These are phyloP conservation scores for Drosophila sturtevanti DNA, from an alignment of 1,140 invertebrate species.

Conservation along the genomic window DNA sequence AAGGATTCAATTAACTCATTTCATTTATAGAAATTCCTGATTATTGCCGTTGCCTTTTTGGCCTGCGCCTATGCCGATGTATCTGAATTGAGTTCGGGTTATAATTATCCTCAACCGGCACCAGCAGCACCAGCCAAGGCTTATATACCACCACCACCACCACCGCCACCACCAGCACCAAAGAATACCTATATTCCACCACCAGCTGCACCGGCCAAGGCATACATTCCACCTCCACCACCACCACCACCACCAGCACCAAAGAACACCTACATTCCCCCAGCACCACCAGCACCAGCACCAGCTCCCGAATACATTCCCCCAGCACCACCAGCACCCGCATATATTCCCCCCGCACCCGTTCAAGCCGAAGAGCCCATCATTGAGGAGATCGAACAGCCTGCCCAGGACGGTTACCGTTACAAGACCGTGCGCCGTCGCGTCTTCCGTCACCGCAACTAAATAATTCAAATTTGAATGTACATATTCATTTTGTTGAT, in stretches of 20 bases:
- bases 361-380: slow-evolving; percentile 49
- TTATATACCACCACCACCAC: slow-evolving; percentile 50
- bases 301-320: slow-evolving; percentile 58
- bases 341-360: slow-evolving; percentile 51
- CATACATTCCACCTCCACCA: slow-evolving; percentile 63
- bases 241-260: slow-evolving; percentile 67
- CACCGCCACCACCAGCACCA: slow-evolving; percentile 49
- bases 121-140: slow-evolving; percentile 46
- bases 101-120: slow-evolving; percentile 66
- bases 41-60: slow-evolving; percentile 66
- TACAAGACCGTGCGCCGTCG: slow-evolving; percentile 78
- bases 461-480: neutral
- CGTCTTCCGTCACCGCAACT: slow-evolving; percentile 75
- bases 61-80: slow-evolving; percentile 72
- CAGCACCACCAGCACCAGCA: slow-evolving; percentile 37
- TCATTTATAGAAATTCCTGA: slow-evolving; percentile 56
- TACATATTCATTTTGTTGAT: slow-evolving; percentile 44
- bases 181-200: slow-evolving; percentile 53
- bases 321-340: slow-evolving; percentile 42
- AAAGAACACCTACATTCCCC: slow-evolving; percentile 64
- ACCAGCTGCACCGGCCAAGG: slow-evolving; percentile 46
- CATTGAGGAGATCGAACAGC: slow-evolving; percentile 66
- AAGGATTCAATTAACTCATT: neutral
- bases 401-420: slow-evolving; percentile 75
- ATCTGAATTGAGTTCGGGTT: slow-evolving; percentile 65